A percentile compares a stretch with the other conserved stretches of the same genome.
Conservation (phyloP, 2,113 vertebrate species). For the Oncorhynchus tshawytscha region DNA sequence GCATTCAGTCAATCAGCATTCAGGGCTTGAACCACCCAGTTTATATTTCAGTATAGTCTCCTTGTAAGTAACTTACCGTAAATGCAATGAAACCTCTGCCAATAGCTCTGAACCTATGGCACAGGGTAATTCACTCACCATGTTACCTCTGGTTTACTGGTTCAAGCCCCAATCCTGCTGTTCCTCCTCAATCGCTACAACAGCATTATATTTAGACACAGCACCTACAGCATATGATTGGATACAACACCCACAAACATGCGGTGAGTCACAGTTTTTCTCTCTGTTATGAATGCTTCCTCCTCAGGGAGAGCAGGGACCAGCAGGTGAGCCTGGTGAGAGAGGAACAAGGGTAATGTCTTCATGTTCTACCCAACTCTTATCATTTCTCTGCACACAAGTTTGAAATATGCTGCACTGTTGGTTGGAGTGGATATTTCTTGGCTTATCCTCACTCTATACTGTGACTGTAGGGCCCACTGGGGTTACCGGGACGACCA, state of each 20-base stretch:
- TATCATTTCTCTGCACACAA: neutral
- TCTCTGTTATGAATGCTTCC: neutral
- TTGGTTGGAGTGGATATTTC: neutral
- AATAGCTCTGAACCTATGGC: neutral
- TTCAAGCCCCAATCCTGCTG: neutral
- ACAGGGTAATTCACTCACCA: neutral
- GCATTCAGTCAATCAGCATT: too few relatives aligned
- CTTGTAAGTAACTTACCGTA: neutral
- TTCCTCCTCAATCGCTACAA: too few relatives aligned
- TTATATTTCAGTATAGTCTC: neutral
- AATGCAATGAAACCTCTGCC: too few relatives aligned
- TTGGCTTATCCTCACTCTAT: neutral
- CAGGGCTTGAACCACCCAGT: neutral
- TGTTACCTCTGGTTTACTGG: neutral
- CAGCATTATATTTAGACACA: too few relatives aligned
- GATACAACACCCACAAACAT: neutral
- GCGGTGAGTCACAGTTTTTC: neutral
- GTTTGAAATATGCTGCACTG: neutral
- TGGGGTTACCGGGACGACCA: conserved; percentile 80
- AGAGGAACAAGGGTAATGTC: conserved; percentile 78
- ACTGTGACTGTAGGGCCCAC: neutral
- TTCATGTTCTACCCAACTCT: neutral
- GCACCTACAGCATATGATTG: neutral
- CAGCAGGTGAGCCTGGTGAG: conserved; percentile 76
- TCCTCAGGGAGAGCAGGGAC: conserved; percentile 79